Base-by-base conservation (phyloP, 2,797 vertebrate genomes). In the Anguilla marmorata region DNA sequence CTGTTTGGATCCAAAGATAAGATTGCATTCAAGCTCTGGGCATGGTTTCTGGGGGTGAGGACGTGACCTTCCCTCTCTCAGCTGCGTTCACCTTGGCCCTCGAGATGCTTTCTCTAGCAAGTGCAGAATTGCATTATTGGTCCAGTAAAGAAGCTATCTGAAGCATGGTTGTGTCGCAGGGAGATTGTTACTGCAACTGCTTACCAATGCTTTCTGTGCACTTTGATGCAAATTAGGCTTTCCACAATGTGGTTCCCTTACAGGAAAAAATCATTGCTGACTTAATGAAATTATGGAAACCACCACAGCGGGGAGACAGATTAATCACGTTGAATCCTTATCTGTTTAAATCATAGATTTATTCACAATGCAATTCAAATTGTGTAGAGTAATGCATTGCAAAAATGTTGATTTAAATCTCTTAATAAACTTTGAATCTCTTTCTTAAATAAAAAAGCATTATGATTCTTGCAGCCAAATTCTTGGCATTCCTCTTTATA, bases 221-320 rank as follows among this genome's bases (percentile, higher is more conserved):
- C 12, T 19, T 3, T 60, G 19, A 24, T 12, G 11, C 83, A 56
- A 85, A 56, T 56, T 21, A 58, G 33, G 27, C n/a, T 8, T 58
- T 54, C 30, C 24, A 16, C 83, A 85, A 30, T 66, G 74, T 88
- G 41, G 72, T 88, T 88, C 56, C n/a, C 37, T 56, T 27, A 24
- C 63, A 86, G 89, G 66, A 27, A 72, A 56, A 76, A 52, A 80
- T 85, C n/a, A 85, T 33, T n/a, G 48, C 30, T 89, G 54, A 90
- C 83, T 88, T 66, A 89, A 87, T 89, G 37, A 88, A 76, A 86
- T 66, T 11, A 27, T 83, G 50, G 45, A 60, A 56, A 66, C 60
- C 63, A 54, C 41, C 24, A 48, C 76, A n/a, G 54, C 14, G 14
- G 85, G 58, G 37, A 83, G 50, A 19, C 4, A 12, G 30, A 63